Evolutionary conservation across 2,888 invertebrate species (phyloP).

Genomic region (Xestia sexstrigata): DNA sequence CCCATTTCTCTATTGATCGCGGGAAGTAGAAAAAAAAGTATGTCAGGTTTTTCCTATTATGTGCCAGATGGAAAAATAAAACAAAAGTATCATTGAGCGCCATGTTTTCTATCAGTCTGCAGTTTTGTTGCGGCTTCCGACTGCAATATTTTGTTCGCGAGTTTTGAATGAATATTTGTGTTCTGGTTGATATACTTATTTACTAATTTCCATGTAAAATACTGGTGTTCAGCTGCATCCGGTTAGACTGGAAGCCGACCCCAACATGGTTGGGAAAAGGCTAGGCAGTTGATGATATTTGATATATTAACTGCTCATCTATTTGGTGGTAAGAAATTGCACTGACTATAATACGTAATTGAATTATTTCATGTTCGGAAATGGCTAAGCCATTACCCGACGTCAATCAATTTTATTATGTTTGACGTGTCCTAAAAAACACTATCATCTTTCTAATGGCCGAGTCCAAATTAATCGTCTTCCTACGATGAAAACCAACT

Average conservation of each 20-base stretch:
- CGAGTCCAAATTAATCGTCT: neutral
- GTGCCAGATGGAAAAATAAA: constrained; percentile 28
- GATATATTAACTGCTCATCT: neutral
- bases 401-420: constrained; percentile 11
- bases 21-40: constrained; percentile 33
- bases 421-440: neutral
- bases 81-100: constrained; percentile 8
- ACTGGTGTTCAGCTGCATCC: no score
- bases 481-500: constrained; percentile 6
- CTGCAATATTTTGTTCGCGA: constrained; percentile 13
- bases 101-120: neutral
- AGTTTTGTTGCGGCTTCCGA: neutral
- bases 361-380: neutral
- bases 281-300: no score
- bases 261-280: no score
- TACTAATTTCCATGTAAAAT: no score
- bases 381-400: neutral
- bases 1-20: constrained; percentile 47
- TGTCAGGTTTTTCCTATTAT: constrained; percentile 33
- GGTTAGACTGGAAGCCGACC: no score
- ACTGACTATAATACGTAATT: neutral
- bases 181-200: neutral
- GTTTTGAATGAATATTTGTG: neutral
- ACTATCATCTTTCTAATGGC: neutral
- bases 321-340: neutral